A percentile compares a stretch with the other conserved stretches of the same genome.
These are phyloP conservation scores for Drosophila austrosaltans DNA, from an alignment of 2,888 invertebrate genomes.

Conservation along the genomic window DNA sequence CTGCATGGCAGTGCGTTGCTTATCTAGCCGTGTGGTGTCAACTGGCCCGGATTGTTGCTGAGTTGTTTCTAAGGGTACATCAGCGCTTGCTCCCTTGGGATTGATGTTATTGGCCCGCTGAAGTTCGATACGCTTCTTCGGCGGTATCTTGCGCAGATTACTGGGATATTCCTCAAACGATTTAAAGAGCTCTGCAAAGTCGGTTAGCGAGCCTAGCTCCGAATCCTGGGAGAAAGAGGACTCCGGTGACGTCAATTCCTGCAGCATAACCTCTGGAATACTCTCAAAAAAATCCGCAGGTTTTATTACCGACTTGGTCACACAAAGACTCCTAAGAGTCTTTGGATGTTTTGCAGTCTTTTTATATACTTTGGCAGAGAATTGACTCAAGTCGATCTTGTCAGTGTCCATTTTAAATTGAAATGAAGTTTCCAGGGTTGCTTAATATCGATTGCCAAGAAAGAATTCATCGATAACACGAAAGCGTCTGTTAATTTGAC, in stretches of 20 bases:
- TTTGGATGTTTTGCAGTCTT: constrained; percentile 53
- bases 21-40: background rate
- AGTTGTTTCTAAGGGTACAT: background rate
- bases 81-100: constrained; percentile 47
- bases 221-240: background rate
- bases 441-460: background rate
- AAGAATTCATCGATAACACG: background rate
- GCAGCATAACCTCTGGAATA: constrained; percentile 60
- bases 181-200: constrained; percentile 75
- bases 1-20: constrained; percentile 52
- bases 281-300: constrained; percentile 64
- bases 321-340: constrained; percentile 62
- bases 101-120: constrained; percentile 63
- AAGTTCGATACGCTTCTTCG: constrained; percentile 64
- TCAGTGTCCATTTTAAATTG: constrained; percentile 20
- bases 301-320: constrained; percentile 67
- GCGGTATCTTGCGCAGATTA: constrained; percentile 68
- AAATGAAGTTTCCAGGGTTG: constrained; percentile 4
- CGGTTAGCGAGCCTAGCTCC: constrained; percentile 53
- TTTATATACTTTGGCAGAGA: constrained; percentile 46
- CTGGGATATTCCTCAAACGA: constrained; percentile 76
- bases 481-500: background rate
- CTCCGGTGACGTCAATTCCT: constrained; percentile 39
- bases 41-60: constrained; percentile 32
- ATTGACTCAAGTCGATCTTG: constrained; percentile 44